phyloP scores from a whole-genome alignment of 2,797 vertebrate genomes.

The Artibeus jamaicensis region DNA sequence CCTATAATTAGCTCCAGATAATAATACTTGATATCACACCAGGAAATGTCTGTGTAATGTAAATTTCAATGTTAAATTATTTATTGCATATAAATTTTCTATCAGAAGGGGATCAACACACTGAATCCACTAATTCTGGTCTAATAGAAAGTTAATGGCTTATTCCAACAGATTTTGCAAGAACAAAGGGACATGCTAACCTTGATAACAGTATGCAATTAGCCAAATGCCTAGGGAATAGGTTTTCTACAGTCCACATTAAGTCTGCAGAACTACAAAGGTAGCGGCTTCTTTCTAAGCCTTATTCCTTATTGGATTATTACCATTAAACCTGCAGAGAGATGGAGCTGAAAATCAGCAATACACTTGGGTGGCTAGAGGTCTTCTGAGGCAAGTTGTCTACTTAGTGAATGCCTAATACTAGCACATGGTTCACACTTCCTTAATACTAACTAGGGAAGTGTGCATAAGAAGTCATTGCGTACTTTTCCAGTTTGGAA shows the following conservation, averaged over 20 bases:
- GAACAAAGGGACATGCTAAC: conserved; percentile 65
- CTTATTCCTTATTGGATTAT: conserved; percentile 44
- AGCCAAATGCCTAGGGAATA: conserved; percentile 52
- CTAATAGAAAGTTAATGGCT: conserved; percentile 75
- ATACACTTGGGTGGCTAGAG: background rate
- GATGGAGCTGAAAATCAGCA: conserved; percentile 20
- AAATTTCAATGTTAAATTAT: conserved; percentile 75
- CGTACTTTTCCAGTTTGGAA: background rate
- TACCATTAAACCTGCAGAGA: conserved; percentile 21
- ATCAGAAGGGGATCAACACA: conserved; percentile 66
- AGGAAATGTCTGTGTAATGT: conserved; percentile 66
- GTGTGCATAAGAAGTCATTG: background rate
- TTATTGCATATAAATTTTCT: conserved; percentile 74
- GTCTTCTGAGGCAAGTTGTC: conserved; percentile 6
- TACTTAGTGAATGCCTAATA: background rate
- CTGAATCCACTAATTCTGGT: conserved; percentile 66
- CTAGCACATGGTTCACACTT: background rate
- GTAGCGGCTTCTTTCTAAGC: conserved; percentile 21
- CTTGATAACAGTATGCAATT: conserved; percentile 63
- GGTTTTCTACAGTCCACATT: conserved; percentile 49
- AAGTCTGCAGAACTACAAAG: conserved; percentile 60
- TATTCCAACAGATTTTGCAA: conserved; percentile 66
- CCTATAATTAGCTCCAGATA: conserved; percentile 64
- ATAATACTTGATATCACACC: conserved; percentile 62
- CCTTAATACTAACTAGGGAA: background rate